Evolutionary conservation across 2,888 invertebrate species (phyloP).

Genomic region (Xanthia togata): DNA sequence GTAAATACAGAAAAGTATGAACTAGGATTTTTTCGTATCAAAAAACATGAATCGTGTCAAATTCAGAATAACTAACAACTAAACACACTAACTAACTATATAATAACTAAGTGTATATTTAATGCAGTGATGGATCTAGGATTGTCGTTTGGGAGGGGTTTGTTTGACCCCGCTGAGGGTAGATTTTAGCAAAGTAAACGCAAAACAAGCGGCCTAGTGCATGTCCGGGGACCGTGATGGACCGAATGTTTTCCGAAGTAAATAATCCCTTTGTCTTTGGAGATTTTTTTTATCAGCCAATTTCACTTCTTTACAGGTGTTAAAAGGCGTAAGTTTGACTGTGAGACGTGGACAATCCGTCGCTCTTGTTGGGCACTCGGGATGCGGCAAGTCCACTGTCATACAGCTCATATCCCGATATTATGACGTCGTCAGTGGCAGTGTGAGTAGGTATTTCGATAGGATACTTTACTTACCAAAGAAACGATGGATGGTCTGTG

Average conservation of each 20-base stretch:
- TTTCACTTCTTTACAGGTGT: conserved; percentile 81
- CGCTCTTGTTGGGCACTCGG: conserved; percentile 93
- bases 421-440: conserved; percentile 81
- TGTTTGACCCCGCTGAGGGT: too few species aligned
- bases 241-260: too few species aligned
- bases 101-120: background rate
- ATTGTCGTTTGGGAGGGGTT: too few species aligned
- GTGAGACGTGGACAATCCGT: conserved; percentile 93
- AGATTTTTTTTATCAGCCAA: background rate
- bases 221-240: too few species aligned
- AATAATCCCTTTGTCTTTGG: too few species aligned
- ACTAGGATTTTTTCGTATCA: background rate
- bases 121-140: too few species aligned
- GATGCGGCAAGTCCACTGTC: conserved; percentile 94
- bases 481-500: background rate
- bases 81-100: too few species aligned
- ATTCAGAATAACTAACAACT: too few species aligned
- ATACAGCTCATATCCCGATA: conserved; percentile 94
- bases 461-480: background rate
- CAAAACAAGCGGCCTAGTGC: too few species aligned
- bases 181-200: too few species aligned
- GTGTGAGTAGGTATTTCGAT: conserved; percentile 61
- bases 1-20: background rate
- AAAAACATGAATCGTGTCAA: background rate
- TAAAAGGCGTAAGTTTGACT: conserved; percentile 91